A percentile compares a stretch with the other conserved stretches of the same genome.
Evolutionary conservation across 2,888 invertebrate species (phyloP).

Genomic region (Corythucha ciliata): DNA sequence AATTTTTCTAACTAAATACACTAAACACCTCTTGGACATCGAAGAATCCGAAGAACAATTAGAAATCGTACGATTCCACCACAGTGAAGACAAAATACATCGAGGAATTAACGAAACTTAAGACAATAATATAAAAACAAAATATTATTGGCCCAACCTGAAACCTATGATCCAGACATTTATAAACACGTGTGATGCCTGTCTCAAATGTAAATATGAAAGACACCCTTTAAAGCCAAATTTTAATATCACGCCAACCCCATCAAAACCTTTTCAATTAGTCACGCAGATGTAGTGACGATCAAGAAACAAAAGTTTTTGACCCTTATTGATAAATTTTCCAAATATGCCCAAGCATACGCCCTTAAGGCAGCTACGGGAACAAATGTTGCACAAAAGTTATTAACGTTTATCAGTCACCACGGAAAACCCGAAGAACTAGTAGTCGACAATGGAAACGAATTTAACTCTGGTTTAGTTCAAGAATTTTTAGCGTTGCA

Average conservation of each 20-base stretch:
- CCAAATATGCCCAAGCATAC: constrained; percentile 22
- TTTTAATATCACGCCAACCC: constrained; percentile 21
- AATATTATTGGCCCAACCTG: constrained; percentile 37
- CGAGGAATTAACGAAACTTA: constrained; percentile 17
- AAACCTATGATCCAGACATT: constrained; percentile 30
- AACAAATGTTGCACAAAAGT: constrained; percentile 12
- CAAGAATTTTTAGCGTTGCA: constrained; percentile 17
- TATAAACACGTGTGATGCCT: constrained; percentile 32
- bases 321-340: constrained; percentile 20
- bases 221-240: constrained; percentile 9
- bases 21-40: background rate
- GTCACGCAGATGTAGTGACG: constrained; percentile 11
- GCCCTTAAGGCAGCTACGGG: constrained; percentile 6
- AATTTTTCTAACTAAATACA: constrained; percentile 1
- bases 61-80: constrained; percentile 11
- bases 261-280: constrained; percentile 17
- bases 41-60: background rate
- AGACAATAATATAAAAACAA: background rate
- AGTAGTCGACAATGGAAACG: constrained; percentile 14
- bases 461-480: constrained; percentile 16
- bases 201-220: constrained; percentile 25
- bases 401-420: constrained; percentile 9
- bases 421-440: constrained; percentile 15
- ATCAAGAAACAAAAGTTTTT: constrained; percentile 18
- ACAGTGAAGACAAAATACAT: constrained; percentile 10